Evolutionary conservation across 1,140 invertebrate species (phyloP).

Genomic region (Trichomalopsis sarcophagae): DNA sequence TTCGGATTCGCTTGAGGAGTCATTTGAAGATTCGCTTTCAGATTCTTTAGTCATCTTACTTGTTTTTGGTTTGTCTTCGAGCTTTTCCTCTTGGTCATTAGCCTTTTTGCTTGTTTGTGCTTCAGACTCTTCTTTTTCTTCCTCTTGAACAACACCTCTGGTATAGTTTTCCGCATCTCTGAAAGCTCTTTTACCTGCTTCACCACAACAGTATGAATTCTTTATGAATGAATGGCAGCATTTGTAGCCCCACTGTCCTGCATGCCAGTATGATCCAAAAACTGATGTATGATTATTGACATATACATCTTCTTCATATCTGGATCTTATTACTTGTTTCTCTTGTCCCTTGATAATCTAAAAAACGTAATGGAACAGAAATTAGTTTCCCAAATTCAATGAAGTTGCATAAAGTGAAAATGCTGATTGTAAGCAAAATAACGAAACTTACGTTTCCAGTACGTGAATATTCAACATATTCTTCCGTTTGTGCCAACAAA

Average conservation of each 20-base stretch:
- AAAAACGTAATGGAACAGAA: constrained; percentile 44
- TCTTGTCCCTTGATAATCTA: constrained; percentile 87
- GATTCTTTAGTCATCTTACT: constrained; percentile 54
- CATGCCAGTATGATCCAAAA: constrained; percentile 96
- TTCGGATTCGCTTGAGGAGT: constrained; percentile 57
- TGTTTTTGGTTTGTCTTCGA: constrained; percentile 50
- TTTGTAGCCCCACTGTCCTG: constrained; percentile 95
- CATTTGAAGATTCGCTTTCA: constrained; percentile 57
- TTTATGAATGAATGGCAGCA: constrained; percentile 97
- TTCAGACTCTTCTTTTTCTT: constrained; percentile 38
- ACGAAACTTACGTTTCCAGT: constrained; percentile 84
- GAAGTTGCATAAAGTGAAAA: background rate
- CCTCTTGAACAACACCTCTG: background rate
- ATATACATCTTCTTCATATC: constrained; percentile 96
- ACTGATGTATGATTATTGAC: constrained; percentile 95
- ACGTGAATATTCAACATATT: constrained; percentile 96
- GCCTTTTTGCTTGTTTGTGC: constrained; percentile 20
- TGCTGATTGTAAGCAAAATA: background rate
- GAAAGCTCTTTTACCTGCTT: constrained; percentile 79
- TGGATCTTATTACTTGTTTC: constrained; percentile 88
- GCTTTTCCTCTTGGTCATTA: constrained; percentile 23
- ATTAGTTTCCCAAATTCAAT: constrained; percentile 28
- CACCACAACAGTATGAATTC: constrained; percentile 92
- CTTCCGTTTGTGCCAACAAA: constrained; percentile 95
- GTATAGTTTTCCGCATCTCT: constrained; percentile 54